These are phyloP conservation scores for Drosophila nikananu DNA, from an alignment of 1,140 invertebrate genomes.

Conservation along the genomic window DNA sequence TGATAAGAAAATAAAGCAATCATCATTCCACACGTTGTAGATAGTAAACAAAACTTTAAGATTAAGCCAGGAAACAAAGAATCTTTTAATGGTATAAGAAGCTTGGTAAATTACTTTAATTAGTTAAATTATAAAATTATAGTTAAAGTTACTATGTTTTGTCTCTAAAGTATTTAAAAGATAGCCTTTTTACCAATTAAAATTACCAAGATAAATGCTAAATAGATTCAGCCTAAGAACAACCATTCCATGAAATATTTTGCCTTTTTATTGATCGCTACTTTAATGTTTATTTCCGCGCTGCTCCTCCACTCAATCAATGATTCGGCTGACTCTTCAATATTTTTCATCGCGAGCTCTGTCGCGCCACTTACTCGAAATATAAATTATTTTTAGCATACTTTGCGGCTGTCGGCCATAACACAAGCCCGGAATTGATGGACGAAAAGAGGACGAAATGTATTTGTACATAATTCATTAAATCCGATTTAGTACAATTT, in stretches of 20 bases:
- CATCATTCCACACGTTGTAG: neutral
- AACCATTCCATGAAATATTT: neutral
- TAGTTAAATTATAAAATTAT: too few relatives aligned
- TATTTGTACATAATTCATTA: constrained; percentile 49
- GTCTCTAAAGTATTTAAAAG: neutral
- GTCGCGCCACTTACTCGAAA: neutral
- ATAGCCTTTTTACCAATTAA: neutral
- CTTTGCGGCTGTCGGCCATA: constrained; percentile 39
- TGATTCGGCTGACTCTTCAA: constrained; percentile 10
- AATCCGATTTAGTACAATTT: constrained; percentile 45
- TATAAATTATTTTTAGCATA: constrained; percentile 42
- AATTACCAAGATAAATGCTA: neutral
- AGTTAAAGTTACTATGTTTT: too few relatives aligned
- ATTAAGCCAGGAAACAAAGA: neutral
- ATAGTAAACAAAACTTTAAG: neutral
- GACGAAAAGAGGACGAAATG: constrained; percentile 33
- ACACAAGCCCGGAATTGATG: constrained; percentile 32
- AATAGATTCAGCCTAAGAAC: neutral
- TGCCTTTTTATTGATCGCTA: constrained; percentile 4
- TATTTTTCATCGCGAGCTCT: constrained; percentile 3
- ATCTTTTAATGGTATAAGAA: too few relatives aligned
- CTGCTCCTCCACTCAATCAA: constrained; percentile 4
- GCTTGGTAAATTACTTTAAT: too few relatives aligned
- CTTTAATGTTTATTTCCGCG: constrained; percentile 1
- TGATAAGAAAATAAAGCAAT: neutral